phyloP scores from a whole-genome alignment of 2,888 invertebrate species.

The Lasioglossum morio region DNA sequence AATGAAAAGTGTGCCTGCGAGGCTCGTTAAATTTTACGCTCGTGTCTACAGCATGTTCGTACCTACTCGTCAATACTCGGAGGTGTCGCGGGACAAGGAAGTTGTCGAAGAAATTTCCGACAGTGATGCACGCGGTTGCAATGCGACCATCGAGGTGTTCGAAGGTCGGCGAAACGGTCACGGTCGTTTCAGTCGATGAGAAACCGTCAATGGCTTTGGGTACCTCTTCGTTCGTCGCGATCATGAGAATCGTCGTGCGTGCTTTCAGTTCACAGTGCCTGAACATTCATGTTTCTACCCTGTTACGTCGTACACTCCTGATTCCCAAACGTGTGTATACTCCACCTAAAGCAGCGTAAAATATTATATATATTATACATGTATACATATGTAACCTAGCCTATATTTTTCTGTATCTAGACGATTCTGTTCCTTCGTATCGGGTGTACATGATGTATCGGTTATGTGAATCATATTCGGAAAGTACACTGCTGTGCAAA shows the following conservation, averaged over 20 bases:
- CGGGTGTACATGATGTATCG: not conserved
- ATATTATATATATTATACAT: conserved; percentile 32
- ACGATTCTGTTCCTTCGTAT: conserved; percentile 27
- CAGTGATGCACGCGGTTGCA: conserved; percentile 29
- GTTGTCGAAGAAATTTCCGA: conserved; percentile 32
- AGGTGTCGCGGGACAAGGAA: conserved; percentile 51
- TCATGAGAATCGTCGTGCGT: conserved; percentile 60
- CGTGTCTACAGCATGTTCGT: conserved; percentile 59
- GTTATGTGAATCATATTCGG: not conserved
- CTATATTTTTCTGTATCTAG: conserved; percentile 29
- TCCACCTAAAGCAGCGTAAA: conserved; percentile 50
- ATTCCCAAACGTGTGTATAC: conserved; percentile 24
- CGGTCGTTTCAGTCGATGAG: not conserved
- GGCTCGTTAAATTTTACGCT: conserved; percentile 56
- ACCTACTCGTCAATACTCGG: conserved; percentile 76
- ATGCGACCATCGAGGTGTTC: conserved; percentile 19
- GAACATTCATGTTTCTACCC: conserved; percentile 67
- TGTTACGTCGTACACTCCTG: conserved; percentile 34
- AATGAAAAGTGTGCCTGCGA: conserved; percentile 5
- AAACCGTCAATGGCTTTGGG: not conserved
- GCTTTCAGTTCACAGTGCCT: conserved; percentile 77
- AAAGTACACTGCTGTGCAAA: not conserved
- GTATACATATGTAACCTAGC: conserved; percentile 43
- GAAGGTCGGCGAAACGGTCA: not conserved
- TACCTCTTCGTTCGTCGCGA: conserved; percentile 40